Evolutionary conservation across 2,888 invertebrate species (phyloP), one percentile per base, ranked within the genome.

Genomic region (Darwinula stevensoni): DNA sequence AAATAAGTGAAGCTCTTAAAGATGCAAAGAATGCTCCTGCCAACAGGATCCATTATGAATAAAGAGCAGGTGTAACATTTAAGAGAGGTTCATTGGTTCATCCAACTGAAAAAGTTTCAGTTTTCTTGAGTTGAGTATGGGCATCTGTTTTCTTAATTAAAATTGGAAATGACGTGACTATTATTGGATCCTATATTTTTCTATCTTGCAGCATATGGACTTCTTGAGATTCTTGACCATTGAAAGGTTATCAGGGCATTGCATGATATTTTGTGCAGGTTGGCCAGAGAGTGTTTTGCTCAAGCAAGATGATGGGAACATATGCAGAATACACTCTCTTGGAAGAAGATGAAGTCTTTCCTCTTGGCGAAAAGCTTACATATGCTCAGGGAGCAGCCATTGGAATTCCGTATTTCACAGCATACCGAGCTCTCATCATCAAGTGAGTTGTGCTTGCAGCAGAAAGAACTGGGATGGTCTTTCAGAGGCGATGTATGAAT

Each of bases 351-450:
- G 37, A 43, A 35, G 45, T 50, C 2, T 51, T 50, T 36, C 44
- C 45, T 33, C 44, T 60, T 32, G 41, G 49, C 31, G 45, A 48
- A 12, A 44, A 43, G 4, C 40, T 61, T 14, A 45, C 47, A 3
- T 59, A 54, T 40, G 43, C 46, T 14, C 52, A 62, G 43, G 61
- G 61, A 17, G 59, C 61, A n/a, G 50, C 49, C 11, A 36, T 63
- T 9, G 60, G 58, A 14, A 45, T 58, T 3, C 57, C 62, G 1
- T 61, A 58, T 43, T 57, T 56, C 43, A 60, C 61, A 11, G 61
- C 61, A 1, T 59, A 57, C 43, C 47, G 57, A 37, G 58, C 60
- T 2, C 42, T 62, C 3, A 43, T 56, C 34, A 41, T 47, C 27
- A 50, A 48, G 57, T 56, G 46, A 44, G 49, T 39, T 11, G 17